These are phyloP conservation scores for Clarias gariepinus DNA, from an alignment of 2,113 vertebrate genomes.

Conservation along the genomic window DNA sequence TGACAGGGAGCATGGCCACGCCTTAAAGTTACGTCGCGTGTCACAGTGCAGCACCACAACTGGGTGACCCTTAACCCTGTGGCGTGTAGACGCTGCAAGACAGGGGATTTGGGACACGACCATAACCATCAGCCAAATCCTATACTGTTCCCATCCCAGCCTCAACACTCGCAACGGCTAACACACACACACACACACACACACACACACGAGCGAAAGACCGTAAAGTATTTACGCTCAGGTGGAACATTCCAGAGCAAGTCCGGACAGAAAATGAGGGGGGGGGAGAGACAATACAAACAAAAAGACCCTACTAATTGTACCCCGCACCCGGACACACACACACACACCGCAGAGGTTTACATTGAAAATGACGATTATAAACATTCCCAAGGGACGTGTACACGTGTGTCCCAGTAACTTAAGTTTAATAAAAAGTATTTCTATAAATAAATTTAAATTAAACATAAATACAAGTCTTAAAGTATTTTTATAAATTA, in stretches of 20 bases:
- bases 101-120: background rate
- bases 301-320: conserved; percentile 32
- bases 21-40: no score
- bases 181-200: background rate
- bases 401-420: background rate
- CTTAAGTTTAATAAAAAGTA: background rate
- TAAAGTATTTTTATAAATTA: background rate
- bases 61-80: no score
- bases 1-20: no score
- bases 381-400: background rate
- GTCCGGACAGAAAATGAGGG: conserved; percentile 59
- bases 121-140: conserved; percentile 50
- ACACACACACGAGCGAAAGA: background rate
- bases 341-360: no score
- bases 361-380: background rate
- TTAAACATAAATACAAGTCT: no score
- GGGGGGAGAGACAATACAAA: background rate
- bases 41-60: no score
- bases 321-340: conserved; percentile 62
- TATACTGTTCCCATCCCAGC: conserved; percentile 30
- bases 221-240: background rate
- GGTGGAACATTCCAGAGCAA: conserved; percentile 67
- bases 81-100: no score
- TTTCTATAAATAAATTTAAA: no score
- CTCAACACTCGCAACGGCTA: conserved; percentile 1